These are phyloP conservation scores for Ophioninae sp. DNA, from an alignment of 2,888 invertebrate genomes.

Conservation along the genomic window DNA sequence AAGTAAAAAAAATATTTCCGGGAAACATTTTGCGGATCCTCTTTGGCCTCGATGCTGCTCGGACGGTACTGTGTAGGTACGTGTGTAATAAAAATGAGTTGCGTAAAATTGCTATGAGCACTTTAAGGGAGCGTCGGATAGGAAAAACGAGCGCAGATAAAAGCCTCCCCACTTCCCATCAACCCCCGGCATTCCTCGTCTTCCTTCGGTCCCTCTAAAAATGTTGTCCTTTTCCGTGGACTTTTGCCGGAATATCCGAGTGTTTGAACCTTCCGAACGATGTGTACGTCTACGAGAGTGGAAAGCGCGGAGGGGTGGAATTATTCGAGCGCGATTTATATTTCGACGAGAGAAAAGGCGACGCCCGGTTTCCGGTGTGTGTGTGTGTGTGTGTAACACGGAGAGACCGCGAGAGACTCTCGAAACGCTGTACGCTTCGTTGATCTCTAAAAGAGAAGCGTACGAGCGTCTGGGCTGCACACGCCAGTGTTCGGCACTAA, in stretches of 20 bases:
- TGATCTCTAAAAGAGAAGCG: conserved; percentile 63
- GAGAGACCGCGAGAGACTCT: conserved; percentile 47
- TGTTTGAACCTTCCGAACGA: conserved; percentile 33
- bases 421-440: conserved; percentile 61
- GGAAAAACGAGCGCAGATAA: conserved; percentile 37
- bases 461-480: conserved; percentile 45
- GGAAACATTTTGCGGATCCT: conserved; percentile 2
- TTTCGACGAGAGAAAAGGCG: conserved; percentile 49
- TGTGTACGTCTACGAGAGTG: conserved; percentile 22
- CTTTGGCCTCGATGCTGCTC: conserved; percentile 42
- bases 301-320: conserved; percentile 21
- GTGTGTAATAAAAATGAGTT: conserved; percentile 35
- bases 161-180: conserved; percentile 35
- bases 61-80: background rate
- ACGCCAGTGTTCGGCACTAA: conserved; percentile 30
- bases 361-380: conserved; percentile 35
- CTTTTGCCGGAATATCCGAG: conserved; percentile 50
- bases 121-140: conserved; percentile 49
- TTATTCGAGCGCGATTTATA: conserved; percentile 57
- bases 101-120: conserved; percentile 43
- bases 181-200: conserved; percentile 12
- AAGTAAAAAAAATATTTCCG: conserved; percentile 7
- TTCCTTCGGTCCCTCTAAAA: conserved; percentile 21
- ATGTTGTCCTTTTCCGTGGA: conserved; percentile 33
- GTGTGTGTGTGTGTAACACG: conserved; percentile 29